Conservation (phyloP, 2,888 invertebrate genomes). For the Girardia tigrina region DNA sequence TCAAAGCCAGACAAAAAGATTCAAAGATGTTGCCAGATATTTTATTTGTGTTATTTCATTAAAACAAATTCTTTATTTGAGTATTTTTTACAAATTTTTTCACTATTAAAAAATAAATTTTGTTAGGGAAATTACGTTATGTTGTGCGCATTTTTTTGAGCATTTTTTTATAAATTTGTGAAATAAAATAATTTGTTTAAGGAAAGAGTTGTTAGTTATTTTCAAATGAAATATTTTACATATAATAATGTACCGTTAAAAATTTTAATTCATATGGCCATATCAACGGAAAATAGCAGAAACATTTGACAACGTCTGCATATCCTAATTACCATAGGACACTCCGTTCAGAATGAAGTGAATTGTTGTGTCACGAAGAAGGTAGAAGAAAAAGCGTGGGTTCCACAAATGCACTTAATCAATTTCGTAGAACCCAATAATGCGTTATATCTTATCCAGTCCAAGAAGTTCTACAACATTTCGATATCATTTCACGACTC, state of each 20-base stretch:
- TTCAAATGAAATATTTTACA: no score
- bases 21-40: no score
- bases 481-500: conserved; percentile 40
- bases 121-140: no score
- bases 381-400: neutral
- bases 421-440: conserved; percentile 32
- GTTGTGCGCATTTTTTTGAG: no score
- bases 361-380: conserved; percentile 40
- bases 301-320: conserved; percentile 76
- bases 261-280: conserved; percentile 36
- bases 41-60: no score
- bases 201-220: conserved; percentile 27
- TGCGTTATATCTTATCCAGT: conserved; percentile 27
- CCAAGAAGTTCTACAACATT: conserved; percentile 63
- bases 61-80: no score
- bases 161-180: no score
- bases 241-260: conserved; percentile 29
- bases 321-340: conserved; percentile 81
- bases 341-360: conserved; percentile 60
- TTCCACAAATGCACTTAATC: conserved; percentile 32
- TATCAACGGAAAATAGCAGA: conserved; percentile 36
- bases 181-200: no score
- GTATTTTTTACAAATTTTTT: no score
- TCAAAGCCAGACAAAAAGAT: no score
- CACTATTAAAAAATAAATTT: no score